These are phyloP conservation scores for Lydus trimaculatus DNA, from an alignment of 2,888 invertebrate species.

Conservation along the genomic window DNA sequence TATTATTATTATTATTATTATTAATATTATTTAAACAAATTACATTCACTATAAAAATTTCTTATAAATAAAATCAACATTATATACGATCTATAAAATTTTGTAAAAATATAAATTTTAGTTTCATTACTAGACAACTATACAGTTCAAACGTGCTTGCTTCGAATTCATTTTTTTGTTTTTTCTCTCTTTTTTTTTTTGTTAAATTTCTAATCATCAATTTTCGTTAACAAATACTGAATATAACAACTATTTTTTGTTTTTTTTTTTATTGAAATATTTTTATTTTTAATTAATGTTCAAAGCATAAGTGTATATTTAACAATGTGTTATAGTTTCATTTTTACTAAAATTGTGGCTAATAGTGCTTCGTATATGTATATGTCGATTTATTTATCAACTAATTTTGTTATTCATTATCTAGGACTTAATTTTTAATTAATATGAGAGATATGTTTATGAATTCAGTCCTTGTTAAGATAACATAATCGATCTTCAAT, in stretches of 20 bases:
- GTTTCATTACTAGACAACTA: constrained; percentile 17
- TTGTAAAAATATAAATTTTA: constrained; percentile 33
- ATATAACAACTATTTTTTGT: too few relatives aligned
- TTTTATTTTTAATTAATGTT: constrained; percentile 27
- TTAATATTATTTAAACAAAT: neutral
- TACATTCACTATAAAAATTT: constrained; percentile 23
- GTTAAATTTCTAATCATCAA: neutral
- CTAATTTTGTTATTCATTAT: constrained; percentile 28
- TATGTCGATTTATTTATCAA: constrained; percentile 26
- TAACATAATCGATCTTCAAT: constrained; percentile 30
- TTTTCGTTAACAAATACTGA: constrained; percentile 26
- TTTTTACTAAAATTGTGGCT: constrained; percentile 44
- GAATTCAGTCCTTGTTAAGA: constrained; percentile 47
- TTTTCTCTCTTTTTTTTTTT: too few relatives aligned
- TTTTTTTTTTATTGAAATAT: neutral
- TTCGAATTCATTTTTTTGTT: constrained; percentile 29
- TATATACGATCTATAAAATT: constrained; percentile 26
- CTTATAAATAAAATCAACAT: constrained; percentile 24
- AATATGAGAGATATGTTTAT: constrained; percentile 50
- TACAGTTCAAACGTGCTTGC: constrained; percentile 36
- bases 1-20: too few relatives aligned
- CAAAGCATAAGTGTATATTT: constrained; percentile 53
- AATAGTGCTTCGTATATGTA: constrained; percentile 45
- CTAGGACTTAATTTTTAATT: constrained; percentile 28
- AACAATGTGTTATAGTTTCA: constrained; percentile 50